Percentiles rank a stretch among this genome's conserved stretches.
phyloP scores from a whole-genome alignment of 2,113 vertebrate genomes.

The Epinephelus fuscoguttatus region DNA sequence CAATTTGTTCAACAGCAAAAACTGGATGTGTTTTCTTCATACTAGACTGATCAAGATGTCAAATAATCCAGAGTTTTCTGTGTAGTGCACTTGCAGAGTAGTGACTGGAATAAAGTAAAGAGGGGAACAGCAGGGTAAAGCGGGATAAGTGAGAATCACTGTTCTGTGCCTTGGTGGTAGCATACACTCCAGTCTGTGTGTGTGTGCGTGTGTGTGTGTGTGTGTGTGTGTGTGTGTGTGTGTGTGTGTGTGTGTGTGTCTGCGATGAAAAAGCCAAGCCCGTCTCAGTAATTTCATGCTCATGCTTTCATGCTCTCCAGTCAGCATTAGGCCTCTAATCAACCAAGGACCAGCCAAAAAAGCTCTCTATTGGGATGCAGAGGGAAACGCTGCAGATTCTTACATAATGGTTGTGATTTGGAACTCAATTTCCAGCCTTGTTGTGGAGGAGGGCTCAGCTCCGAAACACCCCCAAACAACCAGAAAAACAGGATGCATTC shows the following conservation, averaged over 20 bases:
- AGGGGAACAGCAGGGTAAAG: constrained; percentile 21
- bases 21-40: not conserved
- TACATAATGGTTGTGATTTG: constrained; percentile 36
- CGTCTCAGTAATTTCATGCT: constrained; percentile 58
- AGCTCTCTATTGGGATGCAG: constrained; percentile 40
- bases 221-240: constrained; percentile 7
- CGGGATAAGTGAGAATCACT: constrained; percentile 19
- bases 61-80: not conserved
- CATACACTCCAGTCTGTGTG: constrained; percentile 1
- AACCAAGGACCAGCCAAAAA: constrained; percentile 41
- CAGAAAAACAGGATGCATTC: constrained; percentile 5
- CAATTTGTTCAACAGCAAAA: not conserved
- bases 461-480: constrained; percentile 22
- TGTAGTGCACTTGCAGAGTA: not conserved
- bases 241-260: not conserved
- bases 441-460: constrained; percentile 18
- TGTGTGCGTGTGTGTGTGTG: constrained; percentile 23
- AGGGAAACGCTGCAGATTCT: constrained; percentile 49
- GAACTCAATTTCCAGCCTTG: constrained; percentile 27
- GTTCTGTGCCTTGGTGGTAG: constrained; percentile 12
- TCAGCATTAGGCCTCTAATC: constrained; percentile 61
- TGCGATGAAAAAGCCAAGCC: constrained; percentile 30
- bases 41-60: not conserved
- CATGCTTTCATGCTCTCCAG: constrained; percentile 39
- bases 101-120: constrained; percentile 3